Percentiles rank a stretch among this genome's conserved stretches.
These are phyloP conservation scores for Cacoxenus indagator DNA, from an alignment of 2,888 invertebrate genomes.

Conservation along the genomic window DNA sequence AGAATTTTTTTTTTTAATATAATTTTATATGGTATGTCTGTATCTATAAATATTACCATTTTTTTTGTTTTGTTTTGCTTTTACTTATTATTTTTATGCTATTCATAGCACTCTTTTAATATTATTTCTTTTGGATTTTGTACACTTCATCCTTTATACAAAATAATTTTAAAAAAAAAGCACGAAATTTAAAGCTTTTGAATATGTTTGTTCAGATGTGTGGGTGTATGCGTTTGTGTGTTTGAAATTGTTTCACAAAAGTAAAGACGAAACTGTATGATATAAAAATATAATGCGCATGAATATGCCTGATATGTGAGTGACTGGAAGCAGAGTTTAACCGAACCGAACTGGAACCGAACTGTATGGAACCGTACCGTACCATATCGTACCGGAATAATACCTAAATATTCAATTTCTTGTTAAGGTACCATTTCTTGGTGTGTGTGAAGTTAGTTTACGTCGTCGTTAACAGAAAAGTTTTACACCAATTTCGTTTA, in stretches of 20 bases:
- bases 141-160: conserved; percentile 30
- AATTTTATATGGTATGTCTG: conserved; percentile 60
- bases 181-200: conserved; percentile 34
- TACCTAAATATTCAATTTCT: no score
- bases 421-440: neutral
- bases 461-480: neutral
- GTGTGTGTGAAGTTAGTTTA: neutral
- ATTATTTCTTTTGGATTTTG: neutral
- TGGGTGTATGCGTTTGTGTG: conserved; percentile 26
- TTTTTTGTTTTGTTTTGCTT: conserved; percentile 24
- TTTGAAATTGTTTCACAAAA: conserved; percentile 34
- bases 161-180: conserved; percentile 15
- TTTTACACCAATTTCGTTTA: conserved; percentile 17
- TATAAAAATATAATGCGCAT: conserved; percentile 37
- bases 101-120: conserved; percentile 27
- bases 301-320: conserved; percentile 59
- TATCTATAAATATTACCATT: conserved; percentile 54
- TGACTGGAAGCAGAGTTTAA: conserved; percentile 48
- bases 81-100: conserved; percentile 42
- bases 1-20: conserved; percentile 25
- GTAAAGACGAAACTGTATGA: conserved; percentile 26
- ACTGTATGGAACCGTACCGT: neutral
- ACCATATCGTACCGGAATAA: neutral
- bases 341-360: neutral
- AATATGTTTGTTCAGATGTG: conserved; percentile 21